Evolutionary conservation across 2,113 vertebrate species (phyloP).

Genomic region (Heterotis niloticus): DNA sequence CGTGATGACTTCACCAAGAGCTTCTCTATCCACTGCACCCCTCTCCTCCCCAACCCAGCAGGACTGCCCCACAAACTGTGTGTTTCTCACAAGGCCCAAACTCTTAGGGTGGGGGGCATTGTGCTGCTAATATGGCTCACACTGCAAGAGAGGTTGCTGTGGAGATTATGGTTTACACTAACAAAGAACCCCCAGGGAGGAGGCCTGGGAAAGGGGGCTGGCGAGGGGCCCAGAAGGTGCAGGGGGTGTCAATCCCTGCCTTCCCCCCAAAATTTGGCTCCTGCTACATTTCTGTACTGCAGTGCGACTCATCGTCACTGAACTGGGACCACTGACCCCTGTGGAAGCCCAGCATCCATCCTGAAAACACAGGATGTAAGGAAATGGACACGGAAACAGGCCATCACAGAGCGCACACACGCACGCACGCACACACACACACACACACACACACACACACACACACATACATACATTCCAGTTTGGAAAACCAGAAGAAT

Average conservation of each 20-base stretch:
- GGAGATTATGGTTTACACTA: slow-evolving; percentile 55
- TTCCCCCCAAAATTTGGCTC: slow-evolving; percentile 17
- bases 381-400: no score
- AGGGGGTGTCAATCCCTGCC: slow-evolving; percentile 28
- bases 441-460: no score
- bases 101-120: slow-evolving; percentile 50
- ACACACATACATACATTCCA: no score
- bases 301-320: slow-evolving; percentile 31
- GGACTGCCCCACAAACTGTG: slow-evolving; percentile 36
- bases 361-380: no score
- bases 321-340: no score
- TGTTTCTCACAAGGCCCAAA: slow-evolving; percentile 17
- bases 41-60: not conserved
- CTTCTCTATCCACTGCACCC: not conserved
- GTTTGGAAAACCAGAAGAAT: no score
- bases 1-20: not conserved
- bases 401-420: no score
- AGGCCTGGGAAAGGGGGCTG: slow-evolving; percentile 34
- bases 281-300: slow-evolving; percentile 21
- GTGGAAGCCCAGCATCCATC: no score
- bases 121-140: slow-evolving; percentile 64
- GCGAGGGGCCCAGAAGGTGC: slow-evolving; percentile 27
- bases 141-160: slow-evolving; percentile 67
- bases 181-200: slow-evolving; percentile 52
- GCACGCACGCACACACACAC: no score